phyloP scores from a whole-genome alignment of 2,797 vertebrate genomes.

The Brotula barbata region DNA sequence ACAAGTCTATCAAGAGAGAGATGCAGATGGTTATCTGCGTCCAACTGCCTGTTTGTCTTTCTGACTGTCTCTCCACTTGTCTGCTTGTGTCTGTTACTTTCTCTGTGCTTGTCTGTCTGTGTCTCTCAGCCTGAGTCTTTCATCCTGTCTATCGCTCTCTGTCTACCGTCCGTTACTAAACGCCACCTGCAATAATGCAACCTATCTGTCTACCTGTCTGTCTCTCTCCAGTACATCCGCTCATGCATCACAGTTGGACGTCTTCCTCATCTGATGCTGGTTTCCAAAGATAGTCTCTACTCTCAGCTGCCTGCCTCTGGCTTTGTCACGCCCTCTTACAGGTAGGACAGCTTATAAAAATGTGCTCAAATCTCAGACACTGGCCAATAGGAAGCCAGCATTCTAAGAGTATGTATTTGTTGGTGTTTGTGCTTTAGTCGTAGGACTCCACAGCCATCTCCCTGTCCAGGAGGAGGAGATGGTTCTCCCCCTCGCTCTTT shows the following conservation, averaged over 20 bases:
- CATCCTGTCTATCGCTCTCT: no score
- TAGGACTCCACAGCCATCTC: conserved; percentile 79
- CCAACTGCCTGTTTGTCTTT: neutral
- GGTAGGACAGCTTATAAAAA: conserved; percentile 33
- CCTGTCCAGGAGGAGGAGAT: conserved; percentile 74
- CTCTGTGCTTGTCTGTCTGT: no score
- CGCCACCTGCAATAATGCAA: no score
- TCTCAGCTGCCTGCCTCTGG: conserved; percentile 80
- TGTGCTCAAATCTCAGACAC: no score
- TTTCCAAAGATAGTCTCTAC: conserved; percentile 83
- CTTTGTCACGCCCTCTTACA: conserved; percentile 81
- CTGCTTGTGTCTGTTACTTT: neutral
- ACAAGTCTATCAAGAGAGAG: no score
- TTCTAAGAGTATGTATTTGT: neutral
- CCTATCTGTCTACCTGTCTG: conserved; percentile 2
- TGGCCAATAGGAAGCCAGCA: conserved; percentile 6
- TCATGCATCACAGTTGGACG: conserved; percentile 80
- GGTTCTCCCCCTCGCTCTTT: conserved; percentile 72
- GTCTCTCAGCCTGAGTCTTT: no score
- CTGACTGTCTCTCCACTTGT: neutral
- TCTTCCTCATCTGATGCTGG: conserved; percentile 84
- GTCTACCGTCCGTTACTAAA: no score
- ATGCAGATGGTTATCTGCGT: no score
- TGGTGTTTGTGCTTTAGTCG: conserved; percentile 65
- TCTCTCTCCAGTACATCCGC: conserved; percentile 74